A percentile compares a stretch with the other conserved stretches of the same genome.
Conservation (phyloP, 2,888 invertebrate species). For the Eudasyphora cyanicolor region DNA sequence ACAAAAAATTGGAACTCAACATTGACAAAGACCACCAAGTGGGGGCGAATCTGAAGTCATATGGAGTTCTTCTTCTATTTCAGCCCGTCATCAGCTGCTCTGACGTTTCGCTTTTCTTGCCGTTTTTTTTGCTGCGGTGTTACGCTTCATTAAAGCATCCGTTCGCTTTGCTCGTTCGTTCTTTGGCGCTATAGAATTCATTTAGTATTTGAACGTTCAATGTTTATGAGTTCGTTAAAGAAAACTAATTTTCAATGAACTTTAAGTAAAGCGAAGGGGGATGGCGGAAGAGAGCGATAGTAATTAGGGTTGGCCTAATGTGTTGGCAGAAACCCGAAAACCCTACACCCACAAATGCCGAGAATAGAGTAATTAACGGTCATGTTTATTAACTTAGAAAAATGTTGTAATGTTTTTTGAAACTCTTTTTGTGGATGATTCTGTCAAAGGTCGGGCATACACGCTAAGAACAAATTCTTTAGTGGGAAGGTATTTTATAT, state of each 20-base stretch:
- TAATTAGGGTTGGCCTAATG: constrained; percentile 2
- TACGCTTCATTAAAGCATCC: constrained; percentile 76
- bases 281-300: not conserved
- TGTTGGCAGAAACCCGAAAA: not conserved
- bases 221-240: not conserved
- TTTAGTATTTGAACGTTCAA: constrained; percentile 1
- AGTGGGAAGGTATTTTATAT: no score
- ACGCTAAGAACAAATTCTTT: no score
- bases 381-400: no score
- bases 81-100: not conserved
- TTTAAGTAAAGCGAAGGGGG: not conserved
- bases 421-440: no score
- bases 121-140: constrained; percentile 65
- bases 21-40: constrained; percentile 45
- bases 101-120: not conserved
- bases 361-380: no score
- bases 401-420: no score
- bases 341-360: not conserved
- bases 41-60: not conserved
- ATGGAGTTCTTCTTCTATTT: not conserved
- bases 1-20: not conserved
- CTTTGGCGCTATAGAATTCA: not conserved
- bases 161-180: constrained; percentile 41
- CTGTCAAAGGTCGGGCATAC: no score
- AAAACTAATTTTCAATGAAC: constrained; percentile 19